A percentile compares a stretch with the other conserved stretches of the same genome.
Evolutionary conservation across 2,113 vertebrate species (phyloP).

Genomic region (Tautogolabrus adspersus): DNA sequence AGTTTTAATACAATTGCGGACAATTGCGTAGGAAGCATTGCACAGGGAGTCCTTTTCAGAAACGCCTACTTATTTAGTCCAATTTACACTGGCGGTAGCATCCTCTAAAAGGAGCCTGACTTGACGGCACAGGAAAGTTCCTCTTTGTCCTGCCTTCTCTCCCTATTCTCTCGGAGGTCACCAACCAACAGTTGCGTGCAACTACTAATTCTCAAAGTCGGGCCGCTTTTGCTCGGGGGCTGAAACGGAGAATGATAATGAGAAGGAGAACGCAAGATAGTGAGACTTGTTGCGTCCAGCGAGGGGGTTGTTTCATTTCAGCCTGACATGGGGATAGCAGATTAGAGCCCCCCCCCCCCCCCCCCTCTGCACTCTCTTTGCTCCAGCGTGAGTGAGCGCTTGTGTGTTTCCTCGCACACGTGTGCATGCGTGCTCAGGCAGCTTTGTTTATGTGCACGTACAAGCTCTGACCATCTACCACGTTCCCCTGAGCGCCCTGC

Average conservation of each 20-base stretch:
- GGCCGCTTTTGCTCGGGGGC: slow-evolving; percentile 27
- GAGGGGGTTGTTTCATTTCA: slow-evolving; percentile 51
- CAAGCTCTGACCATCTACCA: slow-evolving; percentile 30
- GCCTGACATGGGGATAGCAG: slow-evolving; percentile 47
- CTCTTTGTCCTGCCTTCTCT: not conserved
- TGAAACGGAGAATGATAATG: slow-evolving; percentile 14
- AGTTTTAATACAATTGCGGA: slow-evolving; percentile 37
- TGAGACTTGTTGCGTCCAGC: slow-evolving; percentile 63
- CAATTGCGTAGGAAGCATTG: slow-evolving; percentile 19
- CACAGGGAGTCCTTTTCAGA: slow-evolving; percentile 16
- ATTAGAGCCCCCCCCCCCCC: slow-evolving; percentile 34
- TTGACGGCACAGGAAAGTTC: not conserved
- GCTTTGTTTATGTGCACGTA: slow-evolving; percentile 26
- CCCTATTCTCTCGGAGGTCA: slow-evolving; percentile 28
- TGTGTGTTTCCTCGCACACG: not conserved
- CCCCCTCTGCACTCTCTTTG: slow-evolving; percentile 6
- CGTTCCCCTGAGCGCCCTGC: slow-evolving; percentile 38
- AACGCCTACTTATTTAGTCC: slow-evolving; percentile 23
- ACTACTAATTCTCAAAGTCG: slow-evolving; percentile 37
- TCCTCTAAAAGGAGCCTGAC: not conserved
- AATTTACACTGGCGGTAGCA: not conserved
- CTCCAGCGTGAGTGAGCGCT: not conserved
- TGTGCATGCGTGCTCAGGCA: not conserved
- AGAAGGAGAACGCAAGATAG: slow-evolving; percentile 6
- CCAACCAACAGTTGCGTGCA: slow-evolving; percentile 19